A percentile compares a stretch with the other conserved stretches of the same genome.
Evolutionary conservation across 2,113 vertebrate genomes (phyloP).

Genomic region (Anthoscopus minutus): DNA sequence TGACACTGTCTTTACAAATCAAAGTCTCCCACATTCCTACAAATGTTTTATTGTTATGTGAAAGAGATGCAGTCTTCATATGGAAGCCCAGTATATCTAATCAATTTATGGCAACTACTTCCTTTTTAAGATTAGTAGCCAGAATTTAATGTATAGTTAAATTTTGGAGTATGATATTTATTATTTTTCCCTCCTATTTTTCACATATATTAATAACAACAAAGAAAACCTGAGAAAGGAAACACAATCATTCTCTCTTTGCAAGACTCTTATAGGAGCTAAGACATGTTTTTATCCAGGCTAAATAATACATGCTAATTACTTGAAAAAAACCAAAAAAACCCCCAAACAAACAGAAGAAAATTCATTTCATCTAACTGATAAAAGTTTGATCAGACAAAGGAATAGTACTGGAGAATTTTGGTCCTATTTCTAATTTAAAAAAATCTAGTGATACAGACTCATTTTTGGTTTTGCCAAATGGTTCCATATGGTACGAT

Average conservation of each 20-base stretch:
- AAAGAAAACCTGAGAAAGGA: not conserved
- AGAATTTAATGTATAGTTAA: not conserved
- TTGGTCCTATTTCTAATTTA: not conserved
- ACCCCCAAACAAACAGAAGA: not conserved
- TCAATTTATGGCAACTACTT: not conserved
- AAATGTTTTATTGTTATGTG: not conserved
- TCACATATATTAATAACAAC: not conserved
- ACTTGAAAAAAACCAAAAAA: not conserved
- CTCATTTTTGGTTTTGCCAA: not conserved
- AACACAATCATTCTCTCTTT: not conserved
- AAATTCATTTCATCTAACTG: not conserved
- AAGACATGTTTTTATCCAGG: not conserved
- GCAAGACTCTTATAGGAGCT: not conserved
- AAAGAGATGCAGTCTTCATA: not conserved
- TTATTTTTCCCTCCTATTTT: not conserved
- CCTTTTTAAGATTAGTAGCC: not conserved
- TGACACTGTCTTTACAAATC: not conserved
- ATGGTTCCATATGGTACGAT: not conserved
- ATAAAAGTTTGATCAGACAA: not conserved
- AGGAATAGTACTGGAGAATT: accelerated
- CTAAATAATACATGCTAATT: not conserved
- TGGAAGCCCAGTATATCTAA: not conserved
- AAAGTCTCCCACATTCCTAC: not conserved
- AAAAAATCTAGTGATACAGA: not conserved
- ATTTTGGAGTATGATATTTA: not conserved